These are phyloP conservation scores for Neosilurus hyrtlii DNA, from an alignment of 2,797 vertebrate species.

Conservation along the genomic window DNA sequence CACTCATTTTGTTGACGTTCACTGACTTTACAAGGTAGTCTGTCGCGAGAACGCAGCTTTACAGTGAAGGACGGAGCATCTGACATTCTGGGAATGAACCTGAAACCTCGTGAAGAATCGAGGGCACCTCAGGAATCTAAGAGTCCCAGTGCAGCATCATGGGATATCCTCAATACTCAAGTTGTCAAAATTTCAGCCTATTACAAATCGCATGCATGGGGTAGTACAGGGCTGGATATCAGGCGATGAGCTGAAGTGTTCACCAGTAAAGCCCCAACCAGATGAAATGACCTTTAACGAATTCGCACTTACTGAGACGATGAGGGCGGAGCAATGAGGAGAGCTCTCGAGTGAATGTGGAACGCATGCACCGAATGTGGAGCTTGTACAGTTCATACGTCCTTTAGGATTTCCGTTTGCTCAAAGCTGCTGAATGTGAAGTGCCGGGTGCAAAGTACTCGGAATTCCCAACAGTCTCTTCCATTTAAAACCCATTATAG, in stretches of 20 bases:
- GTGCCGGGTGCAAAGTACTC: not conserved
- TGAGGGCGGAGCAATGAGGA: not conserved
- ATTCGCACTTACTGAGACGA: conserved; percentile 29
- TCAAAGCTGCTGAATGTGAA: too few relatives aligned
- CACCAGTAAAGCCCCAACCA: conserved; percentile 8
- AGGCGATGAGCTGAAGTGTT: not conserved
- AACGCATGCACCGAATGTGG: too few relatives aligned
- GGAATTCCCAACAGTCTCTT: not conserved
- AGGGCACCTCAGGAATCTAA: not conserved
- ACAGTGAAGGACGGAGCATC: not conserved
- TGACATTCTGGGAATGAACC: not conserved
- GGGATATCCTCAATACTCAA: not conserved
- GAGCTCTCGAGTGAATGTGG: not conserved
- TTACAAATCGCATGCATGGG: not conserved
- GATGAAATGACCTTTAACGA: conserved; percentile 36
- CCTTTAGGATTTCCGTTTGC: not conserved
- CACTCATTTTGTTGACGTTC: too few relatives aligned
- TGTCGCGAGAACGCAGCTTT: not conserved
- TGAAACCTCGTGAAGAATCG: not conserved
- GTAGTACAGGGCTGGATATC: not conserved
- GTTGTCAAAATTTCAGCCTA: not conserved
- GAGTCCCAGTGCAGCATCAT: not conserved
- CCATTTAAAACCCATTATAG: not conserved
- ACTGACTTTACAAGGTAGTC: too few relatives aligned
- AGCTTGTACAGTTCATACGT: not conserved